Evolutionary conservation across 2,113 vertebrate species (phyloP).

Genomic region (Dicentrarchus labrax): DNA sequence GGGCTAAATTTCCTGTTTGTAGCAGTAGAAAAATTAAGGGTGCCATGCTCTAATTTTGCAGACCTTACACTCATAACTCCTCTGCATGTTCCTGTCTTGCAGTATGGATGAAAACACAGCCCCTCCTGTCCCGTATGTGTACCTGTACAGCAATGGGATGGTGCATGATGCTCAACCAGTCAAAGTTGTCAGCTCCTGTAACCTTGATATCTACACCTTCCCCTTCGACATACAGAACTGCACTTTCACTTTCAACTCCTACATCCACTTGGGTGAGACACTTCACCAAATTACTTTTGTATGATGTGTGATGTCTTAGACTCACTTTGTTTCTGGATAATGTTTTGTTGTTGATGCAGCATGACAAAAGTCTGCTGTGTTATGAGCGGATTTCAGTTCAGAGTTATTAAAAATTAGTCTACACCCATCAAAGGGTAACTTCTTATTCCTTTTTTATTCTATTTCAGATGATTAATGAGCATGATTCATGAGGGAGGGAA

Average conservation of each 20-base stretch:
- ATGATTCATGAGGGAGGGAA: too few relatives aligned
- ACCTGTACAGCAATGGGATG: slow-evolving; percentile 50
- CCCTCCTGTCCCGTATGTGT: slow-evolving; percentile 71
- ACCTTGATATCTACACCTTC: slow-evolving; percentile 83
- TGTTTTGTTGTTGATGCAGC: too few relatives aligned
- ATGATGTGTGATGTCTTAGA: too few relatives aligned
- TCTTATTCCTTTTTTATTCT: too few relatives aligned
- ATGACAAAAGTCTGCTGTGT: too few relatives aligned
- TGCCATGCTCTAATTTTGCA: not conserved
- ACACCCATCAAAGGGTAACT: too few relatives aligned
- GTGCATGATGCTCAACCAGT: slow-evolving; percentile 59
- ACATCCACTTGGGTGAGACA: slow-evolving; percentile 71
- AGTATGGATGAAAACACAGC: slow-evolving; percentile 82
- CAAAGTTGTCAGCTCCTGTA: slow-evolving; percentile 81
- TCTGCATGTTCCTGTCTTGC: slow-evolving; percentile 19
- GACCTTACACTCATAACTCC: not conserved
- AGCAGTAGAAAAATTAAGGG: not conserved
- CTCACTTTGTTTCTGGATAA: too few relatives aligned
- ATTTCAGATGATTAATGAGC: too few relatives aligned
- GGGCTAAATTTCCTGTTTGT: not conserved
- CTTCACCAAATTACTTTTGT: not conserved
- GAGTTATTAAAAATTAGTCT: too few relatives aligned
- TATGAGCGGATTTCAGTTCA: too few relatives aligned
- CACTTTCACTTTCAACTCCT: slow-evolving; percentile 79
- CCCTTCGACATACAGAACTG: slow-evolving; percentile 85